Base-by-base conservation (phyloP, 2,797 vertebrate genomes). In the Phrynocephalus forsythii region DNA sequence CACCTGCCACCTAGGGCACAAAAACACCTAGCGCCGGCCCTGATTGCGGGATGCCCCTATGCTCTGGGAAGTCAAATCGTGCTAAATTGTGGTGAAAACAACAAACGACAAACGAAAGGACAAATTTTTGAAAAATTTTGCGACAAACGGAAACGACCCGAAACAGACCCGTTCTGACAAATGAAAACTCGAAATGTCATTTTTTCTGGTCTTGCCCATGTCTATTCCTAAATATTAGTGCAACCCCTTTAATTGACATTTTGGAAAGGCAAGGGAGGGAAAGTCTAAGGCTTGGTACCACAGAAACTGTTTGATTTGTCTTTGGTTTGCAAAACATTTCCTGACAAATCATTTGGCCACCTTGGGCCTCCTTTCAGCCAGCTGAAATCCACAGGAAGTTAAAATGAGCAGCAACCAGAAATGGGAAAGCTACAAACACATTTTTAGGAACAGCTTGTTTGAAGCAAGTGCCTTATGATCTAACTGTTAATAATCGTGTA, bases 291-390 rank as follows among this genome's bases (percentile, higher is more conserved):
- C 13, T 20, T 68, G 77, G 20, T 69, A 85, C 68, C 81, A 78
- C 75, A 91, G 81, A 93, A 92, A 87, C 90, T 88, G 18, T 89
- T 15, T 77, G 67, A 79, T 6, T 24, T 48, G 1, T 16, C 22
- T 85, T 92, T 91, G 82, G 67, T 80, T 75, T 81, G 72, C 66
- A 86, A 33, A 33, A 33, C 33, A 33, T 33, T n/a, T 84, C 56
- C 80, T 0, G 90, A 81, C 83, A 85, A 88, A 56, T 2, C 30
- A 9, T 85, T 91, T 33, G 82, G 86, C 86, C 90, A 88, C 15
- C 79, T 88, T 82, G 78, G 68, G 88, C 89, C 82, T 80, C 83
- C 66, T 87, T 86, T 52, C 3, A 44, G 87, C 15, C 67, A 44
- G 79, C 50, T 48, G 26, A 91, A 89, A 88, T 11, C 26, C 56